phyloP scores from a whole-genome alignment of 2,888 invertebrate genomes.

The Eledona agricola region DNA sequence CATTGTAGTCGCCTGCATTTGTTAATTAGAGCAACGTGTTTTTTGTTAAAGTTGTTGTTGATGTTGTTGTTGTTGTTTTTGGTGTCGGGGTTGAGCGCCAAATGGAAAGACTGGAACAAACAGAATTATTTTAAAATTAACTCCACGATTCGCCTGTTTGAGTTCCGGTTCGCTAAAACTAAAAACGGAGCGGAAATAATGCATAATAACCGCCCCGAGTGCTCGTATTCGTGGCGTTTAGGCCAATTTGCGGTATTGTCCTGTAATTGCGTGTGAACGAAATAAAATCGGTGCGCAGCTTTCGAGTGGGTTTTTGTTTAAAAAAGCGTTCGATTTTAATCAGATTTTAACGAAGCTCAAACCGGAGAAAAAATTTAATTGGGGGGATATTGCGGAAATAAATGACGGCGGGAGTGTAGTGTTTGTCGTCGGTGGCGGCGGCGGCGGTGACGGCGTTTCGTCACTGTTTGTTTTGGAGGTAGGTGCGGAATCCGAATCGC shows the following conservation, averaged over 20 bases:
- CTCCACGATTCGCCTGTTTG: too few species aligned
- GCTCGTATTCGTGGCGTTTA: constrained; percentile 1
- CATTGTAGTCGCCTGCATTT: constrained; percentile 10
- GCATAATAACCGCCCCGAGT: too few species aligned
- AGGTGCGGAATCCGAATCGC: constrained; percentile 9
- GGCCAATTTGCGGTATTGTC: constrained; percentile 13
- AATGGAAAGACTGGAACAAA: too few species aligned
- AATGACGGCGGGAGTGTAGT: constrained; percentile 8
- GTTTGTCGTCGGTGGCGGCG: constrained; percentile 6
- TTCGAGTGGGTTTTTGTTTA: constrained; percentile 13
- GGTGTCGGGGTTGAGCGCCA: too few species aligned
- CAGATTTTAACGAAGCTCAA: constrained; percentile 26
- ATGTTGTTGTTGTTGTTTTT: too few species aligned
- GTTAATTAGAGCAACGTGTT: constrained; percentile 20
- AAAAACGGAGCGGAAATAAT: too few species aligned
- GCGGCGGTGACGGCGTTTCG: too few species aligned
- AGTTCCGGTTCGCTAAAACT: too few species aligned
- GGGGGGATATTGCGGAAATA: constrained; percentile 8
- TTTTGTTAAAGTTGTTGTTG: constrained; percentile 11
- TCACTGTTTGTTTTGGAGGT: constrained; percentile 19
- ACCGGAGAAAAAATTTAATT: background rate
- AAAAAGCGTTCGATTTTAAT: constrained; percentile 12
- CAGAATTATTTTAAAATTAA: too few species aligned
- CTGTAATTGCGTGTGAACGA: constrained; percentile 20
- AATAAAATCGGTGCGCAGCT: constrained; percentile 19